Evolutionary conservation across 1,140 invertebrate genomes (phyloP).

Genomic region (Microplitis mediator): DNA sequence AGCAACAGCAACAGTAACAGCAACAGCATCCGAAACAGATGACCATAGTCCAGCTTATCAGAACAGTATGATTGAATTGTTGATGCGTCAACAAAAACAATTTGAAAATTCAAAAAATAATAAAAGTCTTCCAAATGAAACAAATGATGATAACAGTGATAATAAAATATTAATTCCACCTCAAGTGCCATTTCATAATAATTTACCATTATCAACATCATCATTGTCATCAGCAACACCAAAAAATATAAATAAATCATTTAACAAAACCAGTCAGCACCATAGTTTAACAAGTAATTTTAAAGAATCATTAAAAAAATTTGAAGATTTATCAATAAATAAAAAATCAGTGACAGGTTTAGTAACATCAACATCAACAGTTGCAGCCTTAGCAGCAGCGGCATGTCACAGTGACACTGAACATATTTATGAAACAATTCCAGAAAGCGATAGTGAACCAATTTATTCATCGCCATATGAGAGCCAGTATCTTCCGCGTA

Average conservation of each 20-base stretch:
- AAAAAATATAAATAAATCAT: slow-evolving; percentile 35
- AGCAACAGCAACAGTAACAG: too few relatives aligned
- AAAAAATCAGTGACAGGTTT: slow-evolving; percentile 36
- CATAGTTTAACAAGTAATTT: slow-evolving; percentile 47
- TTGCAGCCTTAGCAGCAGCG: slow-evolving; percentile 38
- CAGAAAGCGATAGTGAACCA: slow-evolving; percentile 70
- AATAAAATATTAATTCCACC: slow-evolving; percentile 36
- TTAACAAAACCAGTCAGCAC: slow-evolving; percentile 31
- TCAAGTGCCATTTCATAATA: slow-evolving; percentile 43
- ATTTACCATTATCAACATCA: slow-evolving; percentile 13
- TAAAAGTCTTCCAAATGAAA: slow-evolving; percentile 15
- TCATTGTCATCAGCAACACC: slow-evolving; percentile 15
- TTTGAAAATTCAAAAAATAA: slow-evolving; percentile 10
- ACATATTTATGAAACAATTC: slow-evolving; percentile 75
- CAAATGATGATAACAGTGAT: slow-evolving; percentile 20
- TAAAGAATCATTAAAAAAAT: slow-evolving; percentile 51
- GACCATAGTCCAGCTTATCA: slow-evolving; percentile 61
- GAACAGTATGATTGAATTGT: slow-evolving; percentile 64
- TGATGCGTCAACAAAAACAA: slow-evolving; percentile 59
- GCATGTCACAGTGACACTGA: slow-evolving; percentile 61
- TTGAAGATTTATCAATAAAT: slow-evolving; percentile 45
- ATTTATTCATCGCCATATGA: slow-evolving; percentile 73
- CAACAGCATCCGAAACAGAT: too few relatives aligned
- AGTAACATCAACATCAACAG: neutral
- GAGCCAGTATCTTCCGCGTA: slow-evolving; percentile 24